Evolutionary conservation across 2,888 invertebrate genomes (phyloP), one percentile per base, ranked within the genome.

Genomic region (Beris morrisii): DNA sequence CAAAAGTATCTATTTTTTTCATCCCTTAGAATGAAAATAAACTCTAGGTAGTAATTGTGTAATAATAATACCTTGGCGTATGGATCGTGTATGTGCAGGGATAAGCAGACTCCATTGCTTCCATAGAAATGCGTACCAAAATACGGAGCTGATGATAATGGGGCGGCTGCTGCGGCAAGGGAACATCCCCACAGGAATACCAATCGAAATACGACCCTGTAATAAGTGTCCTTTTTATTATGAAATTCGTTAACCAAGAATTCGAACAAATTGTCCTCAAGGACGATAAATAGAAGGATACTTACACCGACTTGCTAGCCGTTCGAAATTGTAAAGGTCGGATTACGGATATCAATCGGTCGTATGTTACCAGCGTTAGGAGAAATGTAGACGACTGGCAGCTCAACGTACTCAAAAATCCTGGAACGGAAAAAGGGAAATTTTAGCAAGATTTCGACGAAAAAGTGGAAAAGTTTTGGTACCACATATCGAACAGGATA

Each of bases 371-470:
- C 67, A 87, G 72, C 0, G 84, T 82, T 12, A 87, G 78, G 56
- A 86, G 82, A 68, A 86, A 74, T 1, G 86, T 86, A 0, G 87
- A 87, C 4, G 85, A 84, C 75, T 87, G 86, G 67, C 84, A 85
- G 66, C 86, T 86, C 22, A 86, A 78, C 2, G 86, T 86, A 75
- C 84, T 84, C 31, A 86, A 73, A 69, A 86, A 83, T 12, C 86
- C 86, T 85, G 64, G 4, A 75, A 38, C 5, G 5, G 38, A 38
- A 38, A 38, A 38, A 1, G 5, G 38, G 38, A 11, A 12, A 12
- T 48, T 12, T 12, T 48, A 13, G 48, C n/a, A 48, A 48, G 15
- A 5, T 6, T 59, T n/a, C 3, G 6, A 55, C 3, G 12, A n/a
- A 13, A n/a, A 3, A 11, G 13, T 38, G 4, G 22, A 43, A 11